These are phyloP conservation scores for Furcifer pardalis DNA, from an alignment of 2,797 vertebrate species.

Conservation along the genomic window DNA sequence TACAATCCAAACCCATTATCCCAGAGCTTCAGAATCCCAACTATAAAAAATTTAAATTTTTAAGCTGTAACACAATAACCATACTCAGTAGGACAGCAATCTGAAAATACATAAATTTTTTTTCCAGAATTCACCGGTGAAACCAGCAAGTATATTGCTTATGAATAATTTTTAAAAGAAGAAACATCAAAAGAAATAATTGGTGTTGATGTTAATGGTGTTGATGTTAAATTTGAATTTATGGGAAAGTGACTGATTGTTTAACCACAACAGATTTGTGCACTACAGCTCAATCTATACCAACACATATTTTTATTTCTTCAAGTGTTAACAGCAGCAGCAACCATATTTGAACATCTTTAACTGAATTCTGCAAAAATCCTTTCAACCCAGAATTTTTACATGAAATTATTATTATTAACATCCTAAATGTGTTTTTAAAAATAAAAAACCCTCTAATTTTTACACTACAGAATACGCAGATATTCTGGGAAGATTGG, in stretches of 20 bases:
- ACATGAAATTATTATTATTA: too few species aligned
- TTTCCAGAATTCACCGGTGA: not conserved
- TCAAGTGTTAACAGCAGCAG: slow-evolving; percentile 3
- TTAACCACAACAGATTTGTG: not conserved
- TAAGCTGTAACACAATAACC: not conserved
- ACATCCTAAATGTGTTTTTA: slow-evolving; percentile 4
- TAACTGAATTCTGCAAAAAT: too few species aligned
- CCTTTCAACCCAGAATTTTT: too few species aligned
- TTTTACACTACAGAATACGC: slow-evolving; percentile 30
- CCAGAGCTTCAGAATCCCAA: too few species aligned
- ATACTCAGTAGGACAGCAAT: not conserved
- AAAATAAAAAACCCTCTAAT: slow-evolving; percentile 9
- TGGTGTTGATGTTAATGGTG: not conserved
- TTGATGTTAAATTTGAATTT: not conserved
- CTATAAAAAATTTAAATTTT: too few species aligned
- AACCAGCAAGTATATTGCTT: not conserved
- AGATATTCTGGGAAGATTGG: slow-evolving; percentile 52
- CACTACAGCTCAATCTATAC: not conserved
- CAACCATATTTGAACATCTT: slow-evolving; percentile 26
- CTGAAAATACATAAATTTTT: not conserved
- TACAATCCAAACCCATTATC: too few species aligned
- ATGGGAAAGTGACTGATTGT: slow-evolving; percentile 10
- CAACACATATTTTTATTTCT: slow-evolving; percentile 1
- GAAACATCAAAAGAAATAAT: not conserved
- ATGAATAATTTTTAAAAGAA: not conserved